phyloP scores from a whole-genome alignment of 2,797 vertebrate genomes.

The Danio jaintianensis region DNA sequence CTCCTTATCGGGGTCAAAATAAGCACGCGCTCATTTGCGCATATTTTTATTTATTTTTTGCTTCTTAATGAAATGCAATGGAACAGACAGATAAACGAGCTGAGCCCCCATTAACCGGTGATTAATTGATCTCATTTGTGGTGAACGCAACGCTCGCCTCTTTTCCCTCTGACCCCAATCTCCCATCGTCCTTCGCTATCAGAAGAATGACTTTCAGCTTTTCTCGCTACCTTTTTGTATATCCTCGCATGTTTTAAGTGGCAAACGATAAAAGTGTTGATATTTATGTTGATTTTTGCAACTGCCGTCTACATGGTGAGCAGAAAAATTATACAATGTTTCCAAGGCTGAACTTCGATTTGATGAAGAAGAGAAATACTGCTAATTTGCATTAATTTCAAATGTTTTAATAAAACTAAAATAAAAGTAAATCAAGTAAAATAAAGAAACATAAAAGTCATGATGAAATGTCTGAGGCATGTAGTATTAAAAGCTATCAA shows the following conservation, averaged over 20 bases:
- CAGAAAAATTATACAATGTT: too few species aligned
- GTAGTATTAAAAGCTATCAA: too few species aligned
- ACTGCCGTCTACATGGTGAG: too few species aligned
- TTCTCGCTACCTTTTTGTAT: slow-evolving; percentile 65
- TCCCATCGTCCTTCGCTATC: slow-evolving; percentile 75
- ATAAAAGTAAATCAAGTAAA: too few species aligned
- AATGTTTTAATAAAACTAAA: too few species aligned
- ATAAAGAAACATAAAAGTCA: too few species aligned
- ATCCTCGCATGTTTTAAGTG: slow-evolving; percentile 59
- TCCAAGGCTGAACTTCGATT: too few species aligned
- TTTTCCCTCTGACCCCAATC: slow-evolving; percentile 79
- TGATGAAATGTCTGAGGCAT: too few species aligned
- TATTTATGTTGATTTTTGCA: too few species aligned
- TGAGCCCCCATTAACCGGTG: slow-evolving; percentile 76
- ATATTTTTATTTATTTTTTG: slow-evolving; percentile 48
- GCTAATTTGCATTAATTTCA: too few species aligned
- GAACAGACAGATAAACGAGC: slow-evolving; percentile 74
- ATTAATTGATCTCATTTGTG: slow-evolving; percentile 82
- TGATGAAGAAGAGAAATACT: too few species aligned
- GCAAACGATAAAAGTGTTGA: too few species aligned
- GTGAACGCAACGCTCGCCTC: slow-evolving; percentile 68
- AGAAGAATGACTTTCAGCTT: slow-evolving; percentile 74
- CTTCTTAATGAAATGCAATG: slow-evolving; percentile 71
- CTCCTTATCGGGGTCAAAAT: slow-evolving; percentile 66
- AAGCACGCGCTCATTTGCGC: slow-evolving; percentile 65